phyloP scores from a whole-genome alignment of 2,113 vertebrate species.

The Otocyon megalotis region DNA sequence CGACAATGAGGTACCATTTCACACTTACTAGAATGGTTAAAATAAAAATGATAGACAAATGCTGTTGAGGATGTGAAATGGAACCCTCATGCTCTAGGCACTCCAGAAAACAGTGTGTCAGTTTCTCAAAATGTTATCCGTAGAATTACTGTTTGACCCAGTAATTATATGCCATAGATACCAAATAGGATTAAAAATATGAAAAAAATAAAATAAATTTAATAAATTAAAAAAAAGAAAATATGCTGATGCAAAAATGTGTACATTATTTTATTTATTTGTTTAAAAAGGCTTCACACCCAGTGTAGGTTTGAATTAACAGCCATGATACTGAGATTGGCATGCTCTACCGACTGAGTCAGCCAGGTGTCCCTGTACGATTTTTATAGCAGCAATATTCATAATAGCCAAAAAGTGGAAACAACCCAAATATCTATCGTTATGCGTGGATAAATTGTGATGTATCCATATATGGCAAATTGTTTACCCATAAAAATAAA shows the following conservation, averaged over 20 bases:
- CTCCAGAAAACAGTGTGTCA: neutral
- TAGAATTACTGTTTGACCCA: neutral
- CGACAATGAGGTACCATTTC: neutral
- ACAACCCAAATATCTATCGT: neutral
- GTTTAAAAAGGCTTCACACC: neutral
- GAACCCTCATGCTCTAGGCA: neutral
- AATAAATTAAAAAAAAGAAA: neutral
- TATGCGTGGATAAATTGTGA: neutral
- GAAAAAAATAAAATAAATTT: no score
- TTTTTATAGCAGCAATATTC: slow-evolving; percentile 6
- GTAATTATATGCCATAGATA: neutral
- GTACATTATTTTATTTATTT: neutral
- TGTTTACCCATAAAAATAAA: neutral
- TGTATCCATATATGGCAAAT: neutral
- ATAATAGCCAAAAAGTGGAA: neutral
- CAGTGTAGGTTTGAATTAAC: neutral
- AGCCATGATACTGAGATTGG: neutral
- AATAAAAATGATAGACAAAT: neutral
- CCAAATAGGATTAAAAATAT: neutral
- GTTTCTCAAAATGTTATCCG: neutral
- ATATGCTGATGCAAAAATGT: neutral
- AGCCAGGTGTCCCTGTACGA: neutral
- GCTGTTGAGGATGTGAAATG: neutral
- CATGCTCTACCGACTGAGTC: neutral
- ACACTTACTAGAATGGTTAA: neutral